Base-by-base conservation (phyloP, 2,797 vertebrate species). In the Microchirus variegatus region DNA sequence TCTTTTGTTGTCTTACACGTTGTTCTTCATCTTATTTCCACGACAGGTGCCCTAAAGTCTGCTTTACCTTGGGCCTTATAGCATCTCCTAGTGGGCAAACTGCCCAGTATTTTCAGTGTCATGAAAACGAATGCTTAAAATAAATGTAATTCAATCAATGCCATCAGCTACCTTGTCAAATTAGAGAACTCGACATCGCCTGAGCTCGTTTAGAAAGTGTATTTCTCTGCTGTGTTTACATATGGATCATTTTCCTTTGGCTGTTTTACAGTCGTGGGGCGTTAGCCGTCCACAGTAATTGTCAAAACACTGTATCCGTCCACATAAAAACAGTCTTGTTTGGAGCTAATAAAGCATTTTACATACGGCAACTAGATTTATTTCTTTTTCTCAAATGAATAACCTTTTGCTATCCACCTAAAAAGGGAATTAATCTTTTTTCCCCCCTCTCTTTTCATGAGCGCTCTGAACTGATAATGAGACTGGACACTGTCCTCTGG, bases 81-180 rank as follows among this genome's bases (percentile, higher is more conserved):
- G 89, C 83, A 88, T 83, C 87, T 86, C 83, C 85, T 90, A 90
- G 89, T 87, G 87, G 89, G 70, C 75, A 85, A 75, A 84, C 57
- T 22, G 74, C 52, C 63, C 0, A 35, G 59, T 75, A 53, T 60
- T 78, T 72, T 66, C 53, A 68, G 37, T 61, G 50, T 59, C 51
- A 73, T 78, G 54, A 83, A 86, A 87, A 85, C 78, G 0, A 78
- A 83, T 77, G 52, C 51, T 64, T 72, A 77, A 70, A 79, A 80
- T 77, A 81, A 81, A 80, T 81, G 60, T 37, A 38, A 87, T 78
- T 73, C 63, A 67, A 62, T 85, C 80, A 58, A 81, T 83, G 78
- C 46, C 61, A 70, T 56, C 66, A 75, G 52, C 62, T 68, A 64
- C 56, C 71, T 70, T 73, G 62, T 78, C 68, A 83, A 73, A 80